Conservation (phyloP, 2,888 invertebrate genomes). For the Mylabris sibirica region DNA sequence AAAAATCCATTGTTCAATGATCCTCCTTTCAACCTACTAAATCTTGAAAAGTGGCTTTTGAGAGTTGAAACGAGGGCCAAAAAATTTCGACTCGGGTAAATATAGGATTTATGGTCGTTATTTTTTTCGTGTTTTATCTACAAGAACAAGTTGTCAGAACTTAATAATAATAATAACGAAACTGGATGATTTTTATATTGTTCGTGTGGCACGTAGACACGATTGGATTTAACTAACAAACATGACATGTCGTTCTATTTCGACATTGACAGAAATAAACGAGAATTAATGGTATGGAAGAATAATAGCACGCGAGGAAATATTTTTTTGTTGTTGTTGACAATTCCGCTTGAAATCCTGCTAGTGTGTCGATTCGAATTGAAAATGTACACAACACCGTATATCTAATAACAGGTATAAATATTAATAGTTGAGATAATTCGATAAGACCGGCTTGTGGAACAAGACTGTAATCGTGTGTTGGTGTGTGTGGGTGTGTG, state of each 20-base stretch:
- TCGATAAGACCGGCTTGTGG: slow-evolving; percentile 17
- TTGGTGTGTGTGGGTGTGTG: too few species aligned
- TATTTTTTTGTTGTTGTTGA: neutral
- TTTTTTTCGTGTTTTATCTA: too few species aligned
- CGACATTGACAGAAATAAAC: neutral
- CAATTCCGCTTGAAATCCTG: neutral
- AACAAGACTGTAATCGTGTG: slow-evolving; percentile 14
- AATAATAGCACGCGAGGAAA: neutral
- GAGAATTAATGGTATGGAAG: neutral
- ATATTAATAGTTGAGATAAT: slow-evolving; percentile 21
- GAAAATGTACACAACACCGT: neutral
- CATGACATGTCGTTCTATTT: neutral
- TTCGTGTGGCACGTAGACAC: slow-evolving; percentile 2
- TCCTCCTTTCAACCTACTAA: too few species aligned
- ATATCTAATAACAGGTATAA: slow-evolving; percentile 9
- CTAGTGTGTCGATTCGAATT: neutral
- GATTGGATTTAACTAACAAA: neutral
- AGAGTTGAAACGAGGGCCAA: too few species aligned
- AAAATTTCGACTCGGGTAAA: too few species aligned
- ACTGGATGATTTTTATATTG: neutral
- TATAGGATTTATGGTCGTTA: too few species aligned
- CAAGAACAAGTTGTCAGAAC: neutral
- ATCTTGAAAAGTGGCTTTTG: too few species aligned
- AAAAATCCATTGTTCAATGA: too few species aligned
- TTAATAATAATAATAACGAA: neutral